Base-by-base conservation (phyloP, 2,113 vertebrate species). In the Ceratotherium simum region DNA sequence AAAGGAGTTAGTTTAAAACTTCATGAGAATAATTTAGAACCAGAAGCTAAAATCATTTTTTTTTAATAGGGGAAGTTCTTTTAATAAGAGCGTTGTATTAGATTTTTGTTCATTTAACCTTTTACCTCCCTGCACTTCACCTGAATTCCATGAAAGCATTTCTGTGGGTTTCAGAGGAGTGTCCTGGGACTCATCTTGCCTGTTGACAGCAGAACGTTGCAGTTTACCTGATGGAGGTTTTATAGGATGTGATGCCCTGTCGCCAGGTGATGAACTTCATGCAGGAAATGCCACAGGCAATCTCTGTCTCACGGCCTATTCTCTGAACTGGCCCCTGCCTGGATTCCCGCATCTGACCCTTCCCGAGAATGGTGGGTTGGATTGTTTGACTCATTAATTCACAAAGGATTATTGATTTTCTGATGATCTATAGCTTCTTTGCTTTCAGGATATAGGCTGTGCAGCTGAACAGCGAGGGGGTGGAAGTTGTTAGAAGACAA, bases 381-480 rank as follows among this genome's bases (percentile, higher is more conserved):
- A 42, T 96, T 84, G 27, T 89, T 96, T 60, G 65, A 85, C 60
- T 89, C 85, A 85, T 95, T 85, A 72, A 81, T 84, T 97, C 85
- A 91, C 58, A 88, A 89, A 96, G 39, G 89, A 31, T 91, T 96
- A 88, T 95, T 90, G 93, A 94, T 96, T 94, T 97, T 80, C 84
- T 88, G 46, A 64, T 87, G 56, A 64, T 87, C n/a, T 70, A 42
- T 51, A 12, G 36, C 56, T 56, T 90, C 78, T 95, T 83, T 0
- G 25, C 70, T 70, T 95, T 82, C 39, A 46, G 91, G 56, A 21
- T 60, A 8, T 48, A 64, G 48, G 75, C 51, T 90, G 10, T 83
- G 27, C 75, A 73, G 29, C 39, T 69, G 80, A 87, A n/a, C 4
- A 18, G 76, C 64, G 75, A 90, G 31, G 29, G 33, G 13, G 2